A percentile compares a stretch with the other conserved stretches of the same genome.
phyloP scores from a whole-genome alignment of 1,140 invertebrate genomes.

The Mesaphorura yosii region DNA sequence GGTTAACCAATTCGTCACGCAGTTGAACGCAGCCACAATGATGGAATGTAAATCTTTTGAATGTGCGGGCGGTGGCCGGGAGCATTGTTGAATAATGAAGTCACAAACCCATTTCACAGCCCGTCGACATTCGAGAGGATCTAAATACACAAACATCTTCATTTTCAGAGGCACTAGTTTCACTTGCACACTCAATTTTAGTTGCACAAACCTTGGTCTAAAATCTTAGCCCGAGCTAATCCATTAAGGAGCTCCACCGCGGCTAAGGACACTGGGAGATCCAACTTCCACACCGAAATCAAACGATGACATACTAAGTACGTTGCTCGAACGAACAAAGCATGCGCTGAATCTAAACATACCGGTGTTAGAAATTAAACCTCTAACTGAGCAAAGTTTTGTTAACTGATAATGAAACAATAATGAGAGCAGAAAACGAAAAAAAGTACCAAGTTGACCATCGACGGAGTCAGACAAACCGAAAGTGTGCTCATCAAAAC shows the following conservation, averaged over 20 bases:
- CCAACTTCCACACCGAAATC: constrained; percentile 90
- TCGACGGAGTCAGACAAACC: constrained; percentile 20
- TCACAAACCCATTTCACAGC: constrained; percentile 97
- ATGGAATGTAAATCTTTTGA: constrained; percentile 96
- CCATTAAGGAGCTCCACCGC: constrained; percentile 83
- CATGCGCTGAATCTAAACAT: constrained; percentile 62
- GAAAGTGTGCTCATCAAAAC: constrained; percentile 30
- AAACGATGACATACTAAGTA: constrained; percentile 86
- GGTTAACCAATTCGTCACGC: constrained; percentile 81
- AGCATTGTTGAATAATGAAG: constrained; percentile 93
- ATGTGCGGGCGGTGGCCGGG: constrained; percentile 83
- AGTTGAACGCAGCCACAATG: constrained; percentile 87
- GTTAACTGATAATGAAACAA: no score
- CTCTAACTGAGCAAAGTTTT: no score
- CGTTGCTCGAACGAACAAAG: constrained; percentile 77
- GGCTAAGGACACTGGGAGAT: constrained; percentile 86
- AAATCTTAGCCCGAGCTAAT: constrained; percentile 70
- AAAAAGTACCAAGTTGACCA: constrained; percentile 27
- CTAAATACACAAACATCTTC: constrained; percentile 37
- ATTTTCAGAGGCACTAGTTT: not conserved
- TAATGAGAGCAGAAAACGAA: no score
- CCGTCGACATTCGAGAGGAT: constrained; percentile 73
- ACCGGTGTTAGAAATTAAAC: no score
- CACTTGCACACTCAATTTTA: not conserved
- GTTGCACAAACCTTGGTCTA: constrained; percentile 55